These are phyloP conservation scores for Tortricodes alternella DNA, from an alignment of 2,888 invertebrate species.

Conservation along the genomic window DNA sequence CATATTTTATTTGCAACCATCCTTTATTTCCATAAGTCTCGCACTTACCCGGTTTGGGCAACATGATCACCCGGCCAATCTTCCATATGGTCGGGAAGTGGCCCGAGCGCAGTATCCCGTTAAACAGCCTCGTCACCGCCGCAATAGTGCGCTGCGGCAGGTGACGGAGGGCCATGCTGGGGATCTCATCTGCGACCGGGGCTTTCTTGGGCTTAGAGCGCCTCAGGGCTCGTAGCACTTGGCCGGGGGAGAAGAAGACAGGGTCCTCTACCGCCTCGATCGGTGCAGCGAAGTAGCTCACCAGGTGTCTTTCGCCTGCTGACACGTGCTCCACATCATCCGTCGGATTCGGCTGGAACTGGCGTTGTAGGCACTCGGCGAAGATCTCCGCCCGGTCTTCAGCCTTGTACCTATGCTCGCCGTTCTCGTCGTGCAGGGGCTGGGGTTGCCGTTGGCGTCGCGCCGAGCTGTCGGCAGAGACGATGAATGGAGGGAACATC, in stretches of 20 bases:
- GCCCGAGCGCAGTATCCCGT: neutral
- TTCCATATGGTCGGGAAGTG: too few species aligned
- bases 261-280: neutral
- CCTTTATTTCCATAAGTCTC: slow-evolving; percentile 31
- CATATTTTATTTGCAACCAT: slow-evolving; percentile 32
- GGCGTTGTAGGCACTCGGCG: slow-evolving; percentile 7
- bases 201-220: neutral
- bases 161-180: neutral
- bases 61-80: too few species aligned
- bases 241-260: too few species aligned
- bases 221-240: neutral
- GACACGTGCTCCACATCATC: neutral
- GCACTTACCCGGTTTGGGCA: neutral
- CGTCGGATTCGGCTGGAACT: slow-evolving; percentile 22
- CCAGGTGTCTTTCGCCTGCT: neutral
- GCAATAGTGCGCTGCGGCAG: slow-evolving; percentile 2
- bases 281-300: neutral
- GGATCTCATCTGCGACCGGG: slow-evolving; percentile 3
- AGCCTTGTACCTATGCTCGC: slow-evolving; percentile 11
- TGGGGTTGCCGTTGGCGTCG: neutral
- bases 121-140: neutral
- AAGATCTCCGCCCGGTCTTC: slow-evolving; percentile 20
- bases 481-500: slow-evolving; percentile 4
- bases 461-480: neutral
- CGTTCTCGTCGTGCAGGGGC: neutral